Base-by-base conservation (phyloP, 1,140 invertebrate species). In the Drosophila pallidifrons region DNA sequence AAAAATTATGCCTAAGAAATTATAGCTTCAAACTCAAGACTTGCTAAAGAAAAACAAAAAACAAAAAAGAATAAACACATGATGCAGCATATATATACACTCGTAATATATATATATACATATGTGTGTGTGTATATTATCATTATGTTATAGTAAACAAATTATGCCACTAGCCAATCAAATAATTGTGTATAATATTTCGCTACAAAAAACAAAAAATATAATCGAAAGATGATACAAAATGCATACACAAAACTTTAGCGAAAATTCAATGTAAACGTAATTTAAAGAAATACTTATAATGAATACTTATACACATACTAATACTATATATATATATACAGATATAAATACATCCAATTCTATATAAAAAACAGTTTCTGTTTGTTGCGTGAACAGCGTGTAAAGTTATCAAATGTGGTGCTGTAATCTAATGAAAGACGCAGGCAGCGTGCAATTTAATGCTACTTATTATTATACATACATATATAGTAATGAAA, bases 111-210 rank as follows among this genome's bases (percentile, higher is more conserved):
- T 68, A 73, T 57, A 72, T 63, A 66, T 43, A 67, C 32, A 77
- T 20, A 74, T 79, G 75, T 79, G 75, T 78, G 74, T 77, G 75
- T 82, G 67, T 79, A 83, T 83, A 83, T 79, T 82, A 87, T 87
- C 83, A 87, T 86, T 77, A 70, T 64, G 80, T 87, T 77, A 88
- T 77, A 81, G 82, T 55, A 16, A 57, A 67, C 52, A 79, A 82
- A 72, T 80, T 80, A 87, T 77, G 79, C 79, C 83, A 87, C 82
- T 87, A 87, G 83, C 83, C 83, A 87, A 87, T 88, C 80, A 80
- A 88, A 76, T 88, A 83, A 89, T 81, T 88, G 83, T 87, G 83
- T 87, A 87, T 77, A 78, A 87, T 83, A 87, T 87, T 83, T 87
- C 80, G 80, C 85, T 73, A 82, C 65, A 74, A 61, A 63, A 25